Percentiles rank a stretch among this genome's conserved stretches.
Conservation (phyloP, 2,888 invertebrate genomes). For the Physocephala rufipes region DNA sequence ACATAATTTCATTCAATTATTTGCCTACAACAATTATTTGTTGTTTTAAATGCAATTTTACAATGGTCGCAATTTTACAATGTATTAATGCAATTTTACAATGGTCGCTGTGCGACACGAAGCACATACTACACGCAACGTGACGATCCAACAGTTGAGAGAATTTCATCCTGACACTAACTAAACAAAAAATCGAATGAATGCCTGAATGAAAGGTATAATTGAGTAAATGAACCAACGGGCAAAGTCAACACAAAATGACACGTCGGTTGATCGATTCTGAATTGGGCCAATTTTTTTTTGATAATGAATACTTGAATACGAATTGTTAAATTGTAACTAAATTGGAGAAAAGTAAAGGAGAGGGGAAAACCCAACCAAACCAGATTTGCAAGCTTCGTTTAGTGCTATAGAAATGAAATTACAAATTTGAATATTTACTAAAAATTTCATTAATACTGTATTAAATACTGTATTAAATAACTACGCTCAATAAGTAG, state of each 20-base stretch:
- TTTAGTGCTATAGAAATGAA: too few relatives aligned
- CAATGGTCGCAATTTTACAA: neutral
- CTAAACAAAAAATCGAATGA: neutral
- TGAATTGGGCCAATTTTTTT: too few relatives aligned
- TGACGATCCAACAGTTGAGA: constrained; percentile 16
- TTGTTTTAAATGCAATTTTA: constrained; percentile 10
- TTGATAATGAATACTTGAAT: neutral
- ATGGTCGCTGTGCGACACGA: neutral
- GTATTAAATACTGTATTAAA: too few relatives aligned
- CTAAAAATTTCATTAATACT: too few relatives aligned
- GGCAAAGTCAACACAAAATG: neutral
- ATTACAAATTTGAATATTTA: too few relatives aligned
- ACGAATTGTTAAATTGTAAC: neutral
- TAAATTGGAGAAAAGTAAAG: neutral
- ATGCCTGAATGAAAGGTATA: neutral
- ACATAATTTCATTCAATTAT: constrained; percentile 19
- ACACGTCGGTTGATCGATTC: neutral
- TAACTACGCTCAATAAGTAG: too few relatives aligned
- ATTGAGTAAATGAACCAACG: neutral
- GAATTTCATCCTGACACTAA: constrained; percentile 9
- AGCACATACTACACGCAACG: constrained; percentile 1
- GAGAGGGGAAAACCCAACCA: neutral
- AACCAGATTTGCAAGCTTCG: too few relatives aligned
- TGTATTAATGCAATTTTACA: neutral
- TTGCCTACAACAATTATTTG: constrained; percentile 1